Evolutionary conservation across 2,797 vertebrate species (phyloP).

Genomic region (Cyprinodon diabolis): DNA sequence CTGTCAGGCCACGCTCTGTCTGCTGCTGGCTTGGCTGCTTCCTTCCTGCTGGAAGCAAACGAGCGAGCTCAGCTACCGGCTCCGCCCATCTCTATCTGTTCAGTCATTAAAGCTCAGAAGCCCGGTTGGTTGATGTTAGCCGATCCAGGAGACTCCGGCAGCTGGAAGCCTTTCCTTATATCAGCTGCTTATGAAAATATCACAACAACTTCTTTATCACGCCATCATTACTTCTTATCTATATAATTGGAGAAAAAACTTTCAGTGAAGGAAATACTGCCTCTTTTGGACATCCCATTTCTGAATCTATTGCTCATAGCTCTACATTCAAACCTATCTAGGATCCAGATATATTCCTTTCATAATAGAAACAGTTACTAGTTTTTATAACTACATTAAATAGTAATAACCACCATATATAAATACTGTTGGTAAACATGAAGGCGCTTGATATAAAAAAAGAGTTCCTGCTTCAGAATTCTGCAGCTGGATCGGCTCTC

Average conservation of each 20-base stretch:
- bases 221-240: neutral
- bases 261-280: neutral
- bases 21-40: constrained; percentile 80
- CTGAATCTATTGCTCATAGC: no score
- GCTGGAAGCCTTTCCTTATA: constrained; percentile 55
- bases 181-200: constrained; percentile 17
- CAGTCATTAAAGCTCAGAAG: constrained; percentile 84
- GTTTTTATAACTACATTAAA: neutral
- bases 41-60: constrained; percentile 76
- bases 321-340: no score
- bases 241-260: neutral
- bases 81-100: constrained; percentile 75
- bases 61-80: constrained; percentile 71
- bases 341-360: no score
- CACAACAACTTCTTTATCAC: neutral
- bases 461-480: constrained; percentile 59
- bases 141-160: constrained; percentile 70
- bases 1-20: constrained; percentile 83
- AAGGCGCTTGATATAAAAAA: constrained; percentile 57
- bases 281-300: neutral
- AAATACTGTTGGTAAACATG: neutral
- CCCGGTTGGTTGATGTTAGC: constrained; percentile 79
- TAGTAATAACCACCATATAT: neutral
- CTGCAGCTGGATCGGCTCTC: constrained; percentile 61
- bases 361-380: neutral